Conservation (phyloP, 1,140 invertebrate species). For the Meloidogyne chitwoodi region DNA sequence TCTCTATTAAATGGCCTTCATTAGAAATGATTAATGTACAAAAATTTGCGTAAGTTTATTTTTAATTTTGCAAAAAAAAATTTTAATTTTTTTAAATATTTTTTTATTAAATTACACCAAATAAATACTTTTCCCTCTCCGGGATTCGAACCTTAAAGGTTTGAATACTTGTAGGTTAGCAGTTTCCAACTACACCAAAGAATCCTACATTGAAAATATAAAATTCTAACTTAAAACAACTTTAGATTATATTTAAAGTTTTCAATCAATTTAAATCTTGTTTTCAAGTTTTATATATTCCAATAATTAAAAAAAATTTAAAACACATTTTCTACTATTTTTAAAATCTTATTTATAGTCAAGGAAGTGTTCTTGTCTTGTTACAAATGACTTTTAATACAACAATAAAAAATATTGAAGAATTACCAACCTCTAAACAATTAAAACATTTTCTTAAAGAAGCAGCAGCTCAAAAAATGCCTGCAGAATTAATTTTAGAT, state of each 20-base stretch:
- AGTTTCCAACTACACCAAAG: too few species aligned
- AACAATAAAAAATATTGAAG: constrained; percentile 14
- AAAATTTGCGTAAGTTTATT: constrained; percentile 29
- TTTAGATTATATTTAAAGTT: too few species aligned
- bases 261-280: too few species aligned
- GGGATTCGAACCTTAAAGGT: too few species aligned
- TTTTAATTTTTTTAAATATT: background rate
- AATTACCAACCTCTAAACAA: constrained; percentile 26
- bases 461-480: constrained; percentile 19
- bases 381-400: constrained; percentile 39
- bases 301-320: too few species aligned
- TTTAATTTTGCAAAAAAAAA: background rate
- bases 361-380: constrained; percentile 41
- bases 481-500: constrained; percentile 20
- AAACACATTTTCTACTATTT: background rate
- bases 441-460: constrained; percentile 40
- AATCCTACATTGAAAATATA: too few species aligned
- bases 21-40: constrained; percentile 33
- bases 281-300: too few species aligned
- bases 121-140: too few species aligned
- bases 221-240: too few species aligned
- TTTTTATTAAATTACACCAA: too few species aligned
- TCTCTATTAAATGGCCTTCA: constrained; percentile 24
- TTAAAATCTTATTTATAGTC: too few species aligned
- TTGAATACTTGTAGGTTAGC: too few species aligned